Conservation (phyloP, 2,888 invertebrate genomes). For the Achlya flavicornis region DNA sequence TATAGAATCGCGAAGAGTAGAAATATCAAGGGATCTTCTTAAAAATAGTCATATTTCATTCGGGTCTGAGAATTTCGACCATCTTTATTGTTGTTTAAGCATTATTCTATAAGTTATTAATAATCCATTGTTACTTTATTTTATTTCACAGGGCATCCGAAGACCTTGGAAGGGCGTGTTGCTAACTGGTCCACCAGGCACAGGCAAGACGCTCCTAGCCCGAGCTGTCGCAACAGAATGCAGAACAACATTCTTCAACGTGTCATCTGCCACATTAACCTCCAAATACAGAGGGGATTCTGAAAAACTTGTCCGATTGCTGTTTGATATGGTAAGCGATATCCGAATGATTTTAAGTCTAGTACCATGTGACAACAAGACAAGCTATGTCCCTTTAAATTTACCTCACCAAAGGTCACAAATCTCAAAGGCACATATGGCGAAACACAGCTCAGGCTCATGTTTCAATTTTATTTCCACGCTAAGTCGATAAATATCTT, state of each 20-base stretch:
- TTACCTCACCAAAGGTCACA: no score
- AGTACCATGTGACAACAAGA: neutral
- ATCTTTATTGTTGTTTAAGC: no score
- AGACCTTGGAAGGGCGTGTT: conserved; percentile 92
- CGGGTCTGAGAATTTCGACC: no score
- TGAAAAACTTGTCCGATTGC: conserved; percentile 92
- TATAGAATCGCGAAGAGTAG: no score
- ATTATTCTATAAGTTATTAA: no score
- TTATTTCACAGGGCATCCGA: conserved; percentile 86
- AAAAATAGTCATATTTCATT: no score
- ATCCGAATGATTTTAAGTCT: neutral
- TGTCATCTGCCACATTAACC: conserved; percentile 93
- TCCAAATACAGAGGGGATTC: conserved; percentile 96
- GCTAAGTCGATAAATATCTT: no score
- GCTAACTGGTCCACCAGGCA: conserved; percentile 88
- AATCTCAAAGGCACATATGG: no score
- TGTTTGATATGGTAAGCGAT: conserved; percentile 91
- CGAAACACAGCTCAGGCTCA: no score
- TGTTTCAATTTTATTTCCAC: no score
- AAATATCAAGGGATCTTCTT: no score
- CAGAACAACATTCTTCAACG: conserved; percentile 94
- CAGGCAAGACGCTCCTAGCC: conserved; percentile 92
- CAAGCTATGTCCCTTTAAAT: neutral
- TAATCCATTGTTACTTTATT: neutral
- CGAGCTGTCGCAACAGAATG: conserved; percentile 96